Evolutionary conservation across 1,140 invertebrate genomes (phyloP).

Genomic region (Galleria mellonella): DNA sequence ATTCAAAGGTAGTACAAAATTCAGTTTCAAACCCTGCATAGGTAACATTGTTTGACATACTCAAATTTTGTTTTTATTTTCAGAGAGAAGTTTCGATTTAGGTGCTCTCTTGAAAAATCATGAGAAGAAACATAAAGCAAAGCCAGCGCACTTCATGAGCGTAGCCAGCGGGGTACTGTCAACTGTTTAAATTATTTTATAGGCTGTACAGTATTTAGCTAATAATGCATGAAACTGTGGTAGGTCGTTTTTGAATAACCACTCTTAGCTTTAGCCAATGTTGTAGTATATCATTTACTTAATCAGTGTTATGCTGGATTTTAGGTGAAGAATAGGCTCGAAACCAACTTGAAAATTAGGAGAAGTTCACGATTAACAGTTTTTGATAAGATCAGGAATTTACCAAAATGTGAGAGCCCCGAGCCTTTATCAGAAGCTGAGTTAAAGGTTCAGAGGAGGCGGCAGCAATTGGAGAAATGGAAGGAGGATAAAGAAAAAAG

Average conservation of each 20-base stretch:
- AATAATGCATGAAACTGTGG: conserved; percentile 21
- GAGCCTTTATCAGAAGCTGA: conserved; percentile 16
- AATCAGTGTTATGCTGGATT: conserved; percentile 17
- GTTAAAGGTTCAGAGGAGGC: conserved; percentile 36
- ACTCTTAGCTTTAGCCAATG: not conserved
- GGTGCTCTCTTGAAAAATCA: conserved; percentile 34
- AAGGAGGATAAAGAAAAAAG: conserved; percentile 53
- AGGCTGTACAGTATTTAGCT: conserved; percentile 4
- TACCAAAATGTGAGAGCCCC: conserved; percentile 29
- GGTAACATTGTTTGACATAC: no score
- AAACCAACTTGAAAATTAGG: conserved; percentile 32
- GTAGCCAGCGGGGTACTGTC: conserved; percentile 48
- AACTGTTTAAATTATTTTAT: conserved; percentile 9
- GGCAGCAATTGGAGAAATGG: conserved; percentile 51
- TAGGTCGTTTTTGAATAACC: conserved; percentile 12
- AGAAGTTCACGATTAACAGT: conserved; percentile 32
- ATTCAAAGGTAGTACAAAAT: no score
- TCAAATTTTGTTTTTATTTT: conserved; percentile 12
- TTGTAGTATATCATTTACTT: not conserved
- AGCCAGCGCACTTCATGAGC: conserved; percentile 42
- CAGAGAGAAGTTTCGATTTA: conserved; percentile 52
- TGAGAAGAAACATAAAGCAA: conserved; percentile 50
- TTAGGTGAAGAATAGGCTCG: conserved; percentile 45
- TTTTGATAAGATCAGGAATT: conserved; percentile 46
- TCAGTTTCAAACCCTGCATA: no score